Base-by-base conservation (phyloP, 2,888 invertebrate species). In the Nebria brevicollis region DNA sequence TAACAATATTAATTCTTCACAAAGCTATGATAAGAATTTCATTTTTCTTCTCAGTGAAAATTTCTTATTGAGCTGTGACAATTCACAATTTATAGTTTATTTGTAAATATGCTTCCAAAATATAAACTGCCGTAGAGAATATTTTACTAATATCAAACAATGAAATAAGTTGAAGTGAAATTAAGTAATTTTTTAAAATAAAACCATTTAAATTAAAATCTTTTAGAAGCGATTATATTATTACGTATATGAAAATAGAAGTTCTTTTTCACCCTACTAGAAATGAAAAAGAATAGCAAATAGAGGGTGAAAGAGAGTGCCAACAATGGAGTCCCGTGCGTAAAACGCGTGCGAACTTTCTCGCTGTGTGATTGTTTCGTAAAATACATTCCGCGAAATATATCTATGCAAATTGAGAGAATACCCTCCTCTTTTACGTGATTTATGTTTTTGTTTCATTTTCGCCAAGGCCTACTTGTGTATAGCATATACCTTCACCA, bases 381-480 rank as follows among this genome's bases (percentile, higher is more conserved):
- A 75, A 75, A 80, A 80, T 75, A 80, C 80, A 74, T 79, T 68
- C 70, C 70, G 42, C 80, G 70, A 64, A 80, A 80, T 80, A 80
- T 80, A 70, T 75, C 75, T 80, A 80, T 80, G 80, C 80, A 80
- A 80, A 80, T 80, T 80, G 80, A 80, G 75, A 80, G 80, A 80
- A 79, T 15, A 79, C 75, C 80, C 72, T 65, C 54, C 54, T 54
- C 54, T 54, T 54, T 80, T 65, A 80, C 68, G 75, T 80, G 80
- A 80, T 80, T 80, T 75, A 80, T 80, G 80, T 80, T 75, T 80
- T 80, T 75, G 75, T 80, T 80, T 80, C 80, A 80, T 80, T 80
- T 80, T 80, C 79, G 79, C 74, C 43, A 66, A 73, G 75, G 74
- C 74, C 73, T 75, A 79, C 68, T 66, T 74, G 79, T 66, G 54